phyloP scores from a whole-genome alignment of 1,140 invertebrate genomes.

The Aleiodes sp. region DNA sequence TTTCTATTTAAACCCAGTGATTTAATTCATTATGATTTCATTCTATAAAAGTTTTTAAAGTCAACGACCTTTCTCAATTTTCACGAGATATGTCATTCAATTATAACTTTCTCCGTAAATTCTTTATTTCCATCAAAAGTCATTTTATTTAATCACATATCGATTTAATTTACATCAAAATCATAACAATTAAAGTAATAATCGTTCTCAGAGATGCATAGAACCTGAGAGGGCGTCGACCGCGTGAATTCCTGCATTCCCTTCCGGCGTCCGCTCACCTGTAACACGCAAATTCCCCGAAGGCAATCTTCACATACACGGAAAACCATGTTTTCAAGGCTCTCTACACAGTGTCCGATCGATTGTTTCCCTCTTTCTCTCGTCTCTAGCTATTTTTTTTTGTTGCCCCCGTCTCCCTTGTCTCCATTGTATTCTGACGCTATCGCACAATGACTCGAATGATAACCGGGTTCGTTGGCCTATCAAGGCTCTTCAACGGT shows the following conservation, averaged over 20 bases:
- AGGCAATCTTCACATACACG: neutral
- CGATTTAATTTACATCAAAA: neutral
- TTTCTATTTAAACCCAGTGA: no score
- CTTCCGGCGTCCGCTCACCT: constrained; percentile 6
- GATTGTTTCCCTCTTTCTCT: neutral
- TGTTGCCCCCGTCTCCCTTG: no score
- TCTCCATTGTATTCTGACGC: neutral
- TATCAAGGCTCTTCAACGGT: neutral
- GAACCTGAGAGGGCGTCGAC: neutral
- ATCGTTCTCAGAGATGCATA: neutral
- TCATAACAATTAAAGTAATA: neutral
- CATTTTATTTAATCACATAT: no score
- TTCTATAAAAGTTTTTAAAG: neutral
- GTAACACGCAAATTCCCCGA: constrained; percentile 12
- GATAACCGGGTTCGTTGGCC: constrained; percentile 6
- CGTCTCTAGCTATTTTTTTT: no score
- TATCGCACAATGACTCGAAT: constrained; percentile 16
- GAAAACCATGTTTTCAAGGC: constrained; percentile 8
- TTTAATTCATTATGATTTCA: no score
- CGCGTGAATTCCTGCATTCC: constrained; percentile 19
- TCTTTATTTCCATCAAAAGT: neutral
- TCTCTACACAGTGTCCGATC: neutral
- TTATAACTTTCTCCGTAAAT: no score
- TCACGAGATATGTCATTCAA: neutral
- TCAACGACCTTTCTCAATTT: neutral